Evolutionary conservation across 1,140 invertebrate genomes (phyloP), one percentile per base, ranked within the genome.

Genomic region (Panulirus ornatus): DNA sequence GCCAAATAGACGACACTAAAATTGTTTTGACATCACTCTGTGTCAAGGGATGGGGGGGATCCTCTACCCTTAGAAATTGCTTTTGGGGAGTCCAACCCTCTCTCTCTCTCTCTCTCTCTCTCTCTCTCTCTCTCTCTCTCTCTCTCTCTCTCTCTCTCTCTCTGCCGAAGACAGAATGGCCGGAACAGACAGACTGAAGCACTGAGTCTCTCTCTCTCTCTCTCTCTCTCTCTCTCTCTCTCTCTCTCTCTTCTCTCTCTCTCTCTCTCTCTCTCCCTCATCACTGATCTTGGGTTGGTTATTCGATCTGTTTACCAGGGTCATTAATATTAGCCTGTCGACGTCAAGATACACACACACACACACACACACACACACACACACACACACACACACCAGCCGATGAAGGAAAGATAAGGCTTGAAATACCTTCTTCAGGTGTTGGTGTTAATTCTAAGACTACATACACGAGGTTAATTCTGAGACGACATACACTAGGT

Each of bases 331-430:
- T 63, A 27, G 19, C 27, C 58, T 27, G 58, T 16, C 27, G 58
- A 63, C 58, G 19, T 22, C 19, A 27, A 22, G 8, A 63, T 9
- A 58, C 51, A 58, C 51, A 58, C 51, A 58, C 51, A 58, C 51
- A 58, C 51, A 58, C 51, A 58, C 51, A 58, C n/a, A n/a, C n/a
- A n/a, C 51, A 58, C 51, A 58, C 51, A 58, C 51, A 58, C 51
- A 58, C 51, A 58, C 51, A 58, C 51, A 58, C 51, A 58, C 51
- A 58, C 51, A 58, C 51, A 58, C 51, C 11, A 58, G 51, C n/a
- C n/a, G n/a, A 58, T 9, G 11, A 58, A 9, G 11, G 11, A 58
- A n/a, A n/a, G 51, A 58, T 58, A 11, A 58, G n/a, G 11, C 51
- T 58, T n/a, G 51, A 58, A 11, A 11, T 58, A 58, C n/a, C n/a